Base-by-base conservation (phyloP, 2,888 invertebrate species). In the Aleiodes leptofemur region DNA sequence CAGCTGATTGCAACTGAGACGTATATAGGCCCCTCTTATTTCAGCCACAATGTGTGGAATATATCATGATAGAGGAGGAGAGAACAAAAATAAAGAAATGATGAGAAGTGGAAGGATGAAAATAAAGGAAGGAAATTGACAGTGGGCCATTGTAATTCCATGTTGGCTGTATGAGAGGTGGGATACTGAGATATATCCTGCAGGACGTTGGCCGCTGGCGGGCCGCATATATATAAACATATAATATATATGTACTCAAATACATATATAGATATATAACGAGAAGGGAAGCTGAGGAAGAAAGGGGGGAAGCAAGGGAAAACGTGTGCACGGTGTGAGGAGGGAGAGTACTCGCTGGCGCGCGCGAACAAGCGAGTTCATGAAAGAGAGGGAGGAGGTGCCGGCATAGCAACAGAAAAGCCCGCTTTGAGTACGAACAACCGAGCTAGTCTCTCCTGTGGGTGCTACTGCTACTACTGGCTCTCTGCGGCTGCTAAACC, bases 371-470 rank as follows among this genome's bases (percentile, higher is more conserved):
- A 34, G 76, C 13, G 34, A 23, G 23, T 53, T 57, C 66, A 74
- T 23, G 50, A 61, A 71, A 68, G 77, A 31, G 80, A 73, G 76
- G 80, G 82, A 80, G 79, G 85, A 83, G 83, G 81, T 83, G 84
- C 87, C 86, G 85, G 88, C 88, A 88, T 88, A 87, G 88, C 87
- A 89, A 88, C 88, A 88, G 88, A 86, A 87, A 43, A 87, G 87
- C 84, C 87, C 83, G 86, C 83, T 86, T 82, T 83, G 83, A 16
- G 83, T 84, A 85, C 85, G 86, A 86, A 84, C 83, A 83, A 82
- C 83, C 84, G 83, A 82, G 81, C 82, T 82, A 76, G 77, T 74
- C 50, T 61, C 69, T 48, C 66, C 74, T 57, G 64, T 61, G 50
- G 76, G 72, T 77, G 71, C 76, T 73, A 73, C 76, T 73, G 68